phyloP scores from a whole-genome alignment of 64 coral and sea anemone species.

The Pachyseris speciosa region DNA sequence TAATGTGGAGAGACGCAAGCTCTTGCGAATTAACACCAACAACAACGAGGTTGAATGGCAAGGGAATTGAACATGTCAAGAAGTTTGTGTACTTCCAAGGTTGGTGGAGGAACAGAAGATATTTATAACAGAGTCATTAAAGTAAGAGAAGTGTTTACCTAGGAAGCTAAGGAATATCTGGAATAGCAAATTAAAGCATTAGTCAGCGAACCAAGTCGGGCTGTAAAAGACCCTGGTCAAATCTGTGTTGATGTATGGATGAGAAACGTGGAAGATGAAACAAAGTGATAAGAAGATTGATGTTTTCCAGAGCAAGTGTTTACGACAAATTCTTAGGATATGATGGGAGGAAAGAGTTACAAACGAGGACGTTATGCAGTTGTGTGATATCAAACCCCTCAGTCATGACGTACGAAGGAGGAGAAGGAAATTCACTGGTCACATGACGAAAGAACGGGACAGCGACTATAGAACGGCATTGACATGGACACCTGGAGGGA shows the following conservation, averaged over 20 bases:
- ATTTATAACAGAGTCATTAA: constrained; percentile 11
- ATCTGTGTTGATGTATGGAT: background rate
- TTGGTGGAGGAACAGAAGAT: constrained; percentile 23
- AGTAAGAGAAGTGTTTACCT: constrained; percentile 26
- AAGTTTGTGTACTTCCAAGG: constrained; percentile 24
- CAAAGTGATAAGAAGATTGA: background rate
- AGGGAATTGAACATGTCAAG: background rate
- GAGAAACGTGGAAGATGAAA: constrained; percentile 36
- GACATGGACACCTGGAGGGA: background rate
- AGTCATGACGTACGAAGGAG: background rate
- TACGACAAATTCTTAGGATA: background rate
- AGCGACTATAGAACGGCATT: too few relatives aligned
- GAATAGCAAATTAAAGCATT: background rate
- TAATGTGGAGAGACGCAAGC: constrained; percentile 40
- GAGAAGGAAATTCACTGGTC: constrained; percentile 23
- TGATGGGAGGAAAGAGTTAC: background rate
- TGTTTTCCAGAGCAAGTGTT: background rate
- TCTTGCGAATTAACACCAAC: background rate
- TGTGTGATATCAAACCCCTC: constrained; percentile 1
- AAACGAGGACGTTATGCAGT: background rate
- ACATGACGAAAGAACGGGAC: too few relatives aligned
- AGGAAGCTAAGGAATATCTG: background rate
- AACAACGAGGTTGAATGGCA: constrained; percentile 19
- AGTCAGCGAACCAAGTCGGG: too few relatives aligned
- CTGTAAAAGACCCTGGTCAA: background rate